Evolutionary conservation across 1,140 invertebrate species (phyloP).

Genomic region (Laupala kohalensis): DNA sequence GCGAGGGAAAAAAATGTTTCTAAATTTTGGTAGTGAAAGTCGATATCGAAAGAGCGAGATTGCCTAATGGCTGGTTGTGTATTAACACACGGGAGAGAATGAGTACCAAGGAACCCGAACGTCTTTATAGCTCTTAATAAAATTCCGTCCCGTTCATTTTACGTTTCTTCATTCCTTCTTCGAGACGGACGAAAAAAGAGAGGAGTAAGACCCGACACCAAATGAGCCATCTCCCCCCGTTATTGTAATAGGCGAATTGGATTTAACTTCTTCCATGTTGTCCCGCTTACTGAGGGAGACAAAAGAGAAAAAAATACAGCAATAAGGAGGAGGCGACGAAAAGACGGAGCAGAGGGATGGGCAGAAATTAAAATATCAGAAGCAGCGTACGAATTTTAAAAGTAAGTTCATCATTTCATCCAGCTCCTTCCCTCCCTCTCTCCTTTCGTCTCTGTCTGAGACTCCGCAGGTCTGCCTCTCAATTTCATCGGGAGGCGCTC

Average conservation of each 20-base stretch:
- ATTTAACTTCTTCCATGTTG: background rate
- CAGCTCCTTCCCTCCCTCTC: no score
- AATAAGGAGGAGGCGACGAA: background rate
- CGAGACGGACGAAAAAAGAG: background rate
- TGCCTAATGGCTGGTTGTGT: background rate
- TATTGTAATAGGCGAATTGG: background rate
- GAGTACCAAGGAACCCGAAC: background rate
- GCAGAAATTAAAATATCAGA: background rate
- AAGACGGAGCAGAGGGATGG: background rate
- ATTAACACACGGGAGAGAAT: background rate
- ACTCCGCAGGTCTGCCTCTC: no score
- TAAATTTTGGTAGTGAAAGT: no score
- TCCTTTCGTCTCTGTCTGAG: no score
- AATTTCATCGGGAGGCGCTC: background rate
- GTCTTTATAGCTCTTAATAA: background rate
- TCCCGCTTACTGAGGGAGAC: background rate
- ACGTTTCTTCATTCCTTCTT: background rate
- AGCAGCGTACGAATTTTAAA: background rate
- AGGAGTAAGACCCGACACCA: background rate
- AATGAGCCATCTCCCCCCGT: background rate
- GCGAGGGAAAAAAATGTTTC: no score
- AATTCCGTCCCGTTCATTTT: background rate
- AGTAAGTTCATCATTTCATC: background rate
- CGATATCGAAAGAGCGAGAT: no score
- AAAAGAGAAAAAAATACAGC: background rate